Base-by-base conservation (phyloP, 2,113 vertebrate genomes). In the Muntiacus muntjak region DNA sequence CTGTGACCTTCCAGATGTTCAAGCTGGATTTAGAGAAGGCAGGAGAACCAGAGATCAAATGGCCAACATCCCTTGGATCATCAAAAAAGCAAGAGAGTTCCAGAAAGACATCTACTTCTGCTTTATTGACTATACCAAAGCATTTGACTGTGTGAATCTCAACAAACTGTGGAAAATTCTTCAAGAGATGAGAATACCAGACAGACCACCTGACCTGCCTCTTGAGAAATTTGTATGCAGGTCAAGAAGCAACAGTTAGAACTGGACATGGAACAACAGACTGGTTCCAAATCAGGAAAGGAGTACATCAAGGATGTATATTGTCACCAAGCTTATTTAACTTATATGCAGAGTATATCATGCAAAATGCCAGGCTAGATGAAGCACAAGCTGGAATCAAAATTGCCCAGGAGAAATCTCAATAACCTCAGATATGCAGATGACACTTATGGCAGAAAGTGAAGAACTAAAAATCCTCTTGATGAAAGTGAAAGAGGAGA, bases 361-460 rank as follows among this genome's bases (percentile, higher is more conserved):
- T 5, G 23, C 9, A 26, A 58, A 58, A 58, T 36, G n/a, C n/a
- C 0, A 0, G 64, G n/a, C 17, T 36, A n/a, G 64, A 71, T 21
- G n/a, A 71, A 71, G 64, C n/a, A 71, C 64, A 71, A 36, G n/a
- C 64, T 71, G 4, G 64, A 71, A n/a, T 71, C 64, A 71, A 71
- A 36, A 71, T 21, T 71, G 4, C 64, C 64, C n/a, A 21, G 64
- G 64, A 71, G 17, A 71, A 71, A 71, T 71, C 36, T 71, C 9
- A 71, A 36, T 71, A 36, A 71, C 9, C n/a, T 36, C 64, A 71
- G n/a, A 71, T 36, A 71, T 21, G 17, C 64, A 36, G n/a, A 23
- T 36, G n/a, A 71, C 19, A 36, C 19, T 71, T 36, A 23, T 0
- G 17, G 64, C 64, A 71, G 17, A 71, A 23, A 71, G 64, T 71